Percentiles rank a stretch among this genome's conserved stretches.
phyloP scores from a whole-genome alignment of 1,140 invertebrate species.

The Lamellibrachia luymesi region DNA sequence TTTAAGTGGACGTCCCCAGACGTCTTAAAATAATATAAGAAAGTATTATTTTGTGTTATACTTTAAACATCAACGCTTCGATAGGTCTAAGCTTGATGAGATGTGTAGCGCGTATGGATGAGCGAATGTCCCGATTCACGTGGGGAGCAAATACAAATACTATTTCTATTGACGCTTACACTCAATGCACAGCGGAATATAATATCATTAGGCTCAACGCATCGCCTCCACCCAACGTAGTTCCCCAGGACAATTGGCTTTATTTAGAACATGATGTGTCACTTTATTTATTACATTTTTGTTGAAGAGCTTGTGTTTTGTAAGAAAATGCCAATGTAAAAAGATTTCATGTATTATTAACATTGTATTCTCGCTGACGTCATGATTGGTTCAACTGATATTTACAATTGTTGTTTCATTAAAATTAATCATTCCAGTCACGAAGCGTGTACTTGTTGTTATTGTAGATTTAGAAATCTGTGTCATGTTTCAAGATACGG shows the following conservation, averaged over 20 bases:
- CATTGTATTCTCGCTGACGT: no score
- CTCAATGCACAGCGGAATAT: background rate
- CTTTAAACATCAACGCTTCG: background rate
- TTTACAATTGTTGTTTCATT: no score
- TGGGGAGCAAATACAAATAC: background rate
- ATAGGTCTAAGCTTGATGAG: background rate
- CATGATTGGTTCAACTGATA: no score
- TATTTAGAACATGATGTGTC: background rate
- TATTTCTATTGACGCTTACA: background rate
- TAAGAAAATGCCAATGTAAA: background rate
- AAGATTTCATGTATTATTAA: background rate
- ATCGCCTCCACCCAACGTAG: background rate
- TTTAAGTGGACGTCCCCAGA: constrained; percentile 33
- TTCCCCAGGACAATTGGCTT: background rate
- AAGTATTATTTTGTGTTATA: background rate
- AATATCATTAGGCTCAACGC: background rate
- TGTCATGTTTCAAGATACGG: background rate
- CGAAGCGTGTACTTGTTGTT: background rate
- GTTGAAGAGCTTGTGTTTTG: background rate
- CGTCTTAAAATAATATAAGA: constrained; percentile 34
- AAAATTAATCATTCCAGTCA: background rate
- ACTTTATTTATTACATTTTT: background rate
- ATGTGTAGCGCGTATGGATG: background rate
- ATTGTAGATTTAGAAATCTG: background rate
- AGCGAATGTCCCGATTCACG: background rate